Evolutionary conservation across 2,797 vertebrate genomes (phyloP).

Genomic region (Cyprinodon diabolis): DNA sequence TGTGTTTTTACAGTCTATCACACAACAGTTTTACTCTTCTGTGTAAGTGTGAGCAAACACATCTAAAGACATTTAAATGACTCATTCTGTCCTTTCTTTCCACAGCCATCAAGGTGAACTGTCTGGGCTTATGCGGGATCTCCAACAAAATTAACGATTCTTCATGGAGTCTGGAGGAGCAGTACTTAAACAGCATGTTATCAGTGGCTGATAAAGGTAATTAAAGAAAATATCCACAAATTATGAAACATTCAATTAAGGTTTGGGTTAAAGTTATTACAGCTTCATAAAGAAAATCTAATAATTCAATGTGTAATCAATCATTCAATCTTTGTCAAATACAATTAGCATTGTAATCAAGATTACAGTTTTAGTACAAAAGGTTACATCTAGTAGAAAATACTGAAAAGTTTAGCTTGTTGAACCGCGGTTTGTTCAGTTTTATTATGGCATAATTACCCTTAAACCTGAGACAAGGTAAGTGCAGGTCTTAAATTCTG

Average conservation of each 20-base stretch:
- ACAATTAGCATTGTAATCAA: too few species aligned
- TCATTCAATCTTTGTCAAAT: too few species aligned
- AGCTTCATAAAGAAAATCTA: neutral
- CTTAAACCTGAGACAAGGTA: too few species aligned
- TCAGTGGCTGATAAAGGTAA: conserved; percentile 95
- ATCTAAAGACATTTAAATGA: neutral
- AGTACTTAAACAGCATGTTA: conserved; percentile 92
- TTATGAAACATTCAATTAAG: neutral
- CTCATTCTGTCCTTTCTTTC: conserved; percentile 15
- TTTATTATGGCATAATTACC: neutral
- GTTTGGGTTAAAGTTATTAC: neutral
- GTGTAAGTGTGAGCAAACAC: neutral
- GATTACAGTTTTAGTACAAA: too few species aligned
- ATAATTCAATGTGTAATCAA: neutral
- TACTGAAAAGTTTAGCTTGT: neutral
- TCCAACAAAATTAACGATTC: conserved; percentile 90
- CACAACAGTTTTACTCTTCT: neutral
- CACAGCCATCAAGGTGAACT: conserved; percentile 94
- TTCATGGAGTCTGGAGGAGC: conserved; percentile 88
- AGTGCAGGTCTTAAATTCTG: too few species aligned
- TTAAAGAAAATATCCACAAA: neutral
- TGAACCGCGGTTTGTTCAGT: neutral
- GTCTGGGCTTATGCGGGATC: conserved; percentile 91
- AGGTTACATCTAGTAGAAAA: neutral
- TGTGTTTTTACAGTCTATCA: neutral